phyloP scores from a whole-genome alignment of 2,797 vertebrate genomes.

The Scyliorhinus canicula region DNA sequence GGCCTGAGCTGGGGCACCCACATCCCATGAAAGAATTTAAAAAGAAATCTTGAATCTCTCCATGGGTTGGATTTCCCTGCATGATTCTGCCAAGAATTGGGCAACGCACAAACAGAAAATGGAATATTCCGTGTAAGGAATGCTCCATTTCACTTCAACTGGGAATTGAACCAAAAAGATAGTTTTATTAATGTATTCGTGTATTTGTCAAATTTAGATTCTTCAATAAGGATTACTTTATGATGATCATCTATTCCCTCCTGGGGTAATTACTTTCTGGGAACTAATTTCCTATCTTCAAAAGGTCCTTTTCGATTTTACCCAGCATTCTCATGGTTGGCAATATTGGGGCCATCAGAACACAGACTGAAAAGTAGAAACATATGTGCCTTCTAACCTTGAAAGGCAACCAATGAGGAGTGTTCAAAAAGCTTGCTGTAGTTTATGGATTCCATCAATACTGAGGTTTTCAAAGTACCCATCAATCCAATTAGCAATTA shows the following conservation, averaged over 20 bases:
- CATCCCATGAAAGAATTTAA: neutral
- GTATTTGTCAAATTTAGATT: constrained; percentile 6
- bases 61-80: neutral
- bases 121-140: neutral
- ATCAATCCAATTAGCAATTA: constrained; percentile 30
- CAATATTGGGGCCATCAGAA: neutral
- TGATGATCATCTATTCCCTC: neutral
- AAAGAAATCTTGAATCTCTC: neutral
- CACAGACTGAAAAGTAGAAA: too few relatives aligned
- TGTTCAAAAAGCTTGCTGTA: neutral
- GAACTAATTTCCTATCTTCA: neutral
- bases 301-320: neutral
- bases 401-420: neutral
- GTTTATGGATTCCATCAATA: constrained; percentile 1
- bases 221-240: neutral
- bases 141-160: neutral
- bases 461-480: neutral
- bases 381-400: neutral
- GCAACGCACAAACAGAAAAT: neutral
- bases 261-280: neutral
- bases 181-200: neutral
- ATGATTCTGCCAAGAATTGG: neutral
- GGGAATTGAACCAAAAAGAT: neutral
- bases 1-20: neutral
- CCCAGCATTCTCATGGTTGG: neutral